Evolutionary conservation across 2,888 invertebrate species (phyloP).

Genomic region (Pseudococcus jackbeardsleyi): DNA sequence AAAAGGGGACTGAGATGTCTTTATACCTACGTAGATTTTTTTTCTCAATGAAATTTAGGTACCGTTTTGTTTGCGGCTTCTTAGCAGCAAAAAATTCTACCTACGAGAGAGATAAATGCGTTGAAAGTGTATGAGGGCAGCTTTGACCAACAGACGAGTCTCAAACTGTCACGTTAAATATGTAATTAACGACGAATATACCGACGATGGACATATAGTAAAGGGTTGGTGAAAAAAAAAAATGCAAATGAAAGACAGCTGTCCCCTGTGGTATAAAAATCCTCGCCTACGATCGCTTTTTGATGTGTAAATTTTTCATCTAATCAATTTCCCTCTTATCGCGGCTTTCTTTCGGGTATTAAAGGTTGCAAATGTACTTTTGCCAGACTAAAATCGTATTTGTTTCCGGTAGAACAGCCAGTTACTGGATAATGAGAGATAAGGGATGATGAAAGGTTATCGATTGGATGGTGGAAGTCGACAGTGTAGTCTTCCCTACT

Average conservation of each 20-base stretch:
- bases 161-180: conserved; percentile 38
- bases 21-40: neutral
- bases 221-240: conserved; percentile 46
- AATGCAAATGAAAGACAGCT: conserved; percentile 53
- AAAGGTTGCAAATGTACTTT: conserved; percentile 1
- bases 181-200: conserved; percentile 16
- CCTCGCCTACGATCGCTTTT: conserved; percentile 20
- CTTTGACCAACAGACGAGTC: conserved; percentile 37
- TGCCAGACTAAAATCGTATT: neutral
- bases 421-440: neutral
- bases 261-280: conserved; percentile 45
- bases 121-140: neutral
- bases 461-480: neutral
- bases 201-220: neutral
- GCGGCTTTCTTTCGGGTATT: neutral
- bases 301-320: conserved; percentile 47
- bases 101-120: neutral
- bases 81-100: neutral
- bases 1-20: neutral
- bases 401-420: neutral
- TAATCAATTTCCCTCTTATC: conserved; percentile 1
- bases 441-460: neutral
- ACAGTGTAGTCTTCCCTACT: too few species aligned
- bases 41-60: neutral
- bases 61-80: neutral